These are phyloP conservation scores for Talpa occidentalis DNA, from an alignment of 2,113 vertebrate species.

Conservation along the genomic window DNA sequence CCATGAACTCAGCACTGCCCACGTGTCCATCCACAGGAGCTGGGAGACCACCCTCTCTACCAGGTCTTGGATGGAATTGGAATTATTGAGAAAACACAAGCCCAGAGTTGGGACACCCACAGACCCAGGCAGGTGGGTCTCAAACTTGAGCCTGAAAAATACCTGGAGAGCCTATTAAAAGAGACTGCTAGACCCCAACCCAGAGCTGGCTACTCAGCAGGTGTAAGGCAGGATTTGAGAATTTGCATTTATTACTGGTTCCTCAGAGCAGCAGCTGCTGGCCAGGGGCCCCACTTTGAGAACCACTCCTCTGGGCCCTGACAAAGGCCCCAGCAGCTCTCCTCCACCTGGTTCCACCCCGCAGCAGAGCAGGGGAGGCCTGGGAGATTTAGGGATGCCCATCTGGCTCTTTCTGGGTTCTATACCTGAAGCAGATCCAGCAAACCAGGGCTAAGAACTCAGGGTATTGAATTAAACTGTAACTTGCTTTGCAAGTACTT, in stretches of 20 bases:
- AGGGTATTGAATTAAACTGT: background rate
- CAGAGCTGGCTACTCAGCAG: too few species aligned
- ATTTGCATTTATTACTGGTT: background rate
- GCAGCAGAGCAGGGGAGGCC: too few species aligned
- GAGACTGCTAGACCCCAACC: background rate
- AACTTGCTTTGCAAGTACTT: background rate
- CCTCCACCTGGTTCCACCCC: background rate
- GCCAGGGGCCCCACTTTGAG: background rate
- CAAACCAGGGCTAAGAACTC: background rate
- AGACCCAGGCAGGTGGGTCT: background rate
- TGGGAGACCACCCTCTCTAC: background rate
- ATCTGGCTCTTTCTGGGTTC: background rate
- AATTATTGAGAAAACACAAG: fast-evolving
- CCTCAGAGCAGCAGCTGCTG: too few species aligned
- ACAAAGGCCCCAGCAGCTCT: background rate
- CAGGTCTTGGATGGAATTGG: background rate
- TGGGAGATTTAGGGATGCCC: background rate
- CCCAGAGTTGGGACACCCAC: background rate
- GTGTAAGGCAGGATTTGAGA: background rate
- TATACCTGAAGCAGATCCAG: background rate
- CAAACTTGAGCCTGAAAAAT: background rate
- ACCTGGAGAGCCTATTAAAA: background rate
- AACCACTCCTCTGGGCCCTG: background rate
- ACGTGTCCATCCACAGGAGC: background rate
- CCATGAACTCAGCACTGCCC: too few species aligned